Base-by-base conservation (phyloP, 1,140 invertebrate species). In the Drosophila lini region DNA sequence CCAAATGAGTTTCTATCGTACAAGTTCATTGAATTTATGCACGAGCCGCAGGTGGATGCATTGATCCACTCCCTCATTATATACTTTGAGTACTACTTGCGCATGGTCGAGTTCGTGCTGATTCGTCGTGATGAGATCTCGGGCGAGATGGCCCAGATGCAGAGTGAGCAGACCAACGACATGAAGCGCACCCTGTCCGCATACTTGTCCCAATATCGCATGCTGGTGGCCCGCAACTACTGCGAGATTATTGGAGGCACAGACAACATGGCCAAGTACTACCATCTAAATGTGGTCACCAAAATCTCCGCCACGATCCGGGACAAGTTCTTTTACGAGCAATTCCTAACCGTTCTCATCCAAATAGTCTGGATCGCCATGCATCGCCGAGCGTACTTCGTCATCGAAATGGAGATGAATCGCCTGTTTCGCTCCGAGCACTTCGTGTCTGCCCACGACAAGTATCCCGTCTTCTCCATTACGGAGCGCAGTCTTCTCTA, bases 401-500 rank as follows among this genome's bases (percentile, higher is more conserved):
- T 90, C 7, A 92, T 92, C n/a, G 85, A 92, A 53, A 78, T 77
- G 80, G 91, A 92, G 59, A 89, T 92, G 61, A 81, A 89, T 77
- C 82, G 91, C 3, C 34, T 92, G 0, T 92, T 92, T 47, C 58
- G 85, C 3, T 90, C 91, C 1, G 91, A 91, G 45, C 85, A 92
- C 57, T 92, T 92, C 50, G 50, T 78, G 1, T 36, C 57, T 5
- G 16, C 38, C 7, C 64, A 38, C 0, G 58, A 59, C 0, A 61
- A 79, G n/a, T 80, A 81, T 22, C 45, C 78, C 2, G 67, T 57
- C 7, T 92, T 90, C 32, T 61, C 80, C 0, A 6, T 44, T 0
- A 16, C 57, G 10, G 91, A 92, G 36, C 59, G 70, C 0, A 77
- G 79, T 53, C 53, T 91, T 2, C 79, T 92, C 0, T 92, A 92